Base-by-base conservation (phyloP, 1,140 invertebrate species). In the Antheraea mylitta region DNA sequence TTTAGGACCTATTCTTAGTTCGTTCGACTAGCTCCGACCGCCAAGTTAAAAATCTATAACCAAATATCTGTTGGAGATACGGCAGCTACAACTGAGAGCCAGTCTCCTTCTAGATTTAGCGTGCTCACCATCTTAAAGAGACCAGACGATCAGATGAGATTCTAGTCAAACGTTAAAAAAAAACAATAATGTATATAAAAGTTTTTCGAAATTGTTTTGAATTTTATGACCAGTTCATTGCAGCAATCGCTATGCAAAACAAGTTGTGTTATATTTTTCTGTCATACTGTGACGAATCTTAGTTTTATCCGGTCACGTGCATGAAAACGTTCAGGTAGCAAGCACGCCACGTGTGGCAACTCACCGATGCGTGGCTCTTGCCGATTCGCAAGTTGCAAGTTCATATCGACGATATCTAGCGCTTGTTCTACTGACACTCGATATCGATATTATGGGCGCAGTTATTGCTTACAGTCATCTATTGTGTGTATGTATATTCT, bases 291-390 rank as follows among this genome's bases (percentile, higher is more conserved):
- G 45, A 53, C 16, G 45, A 53, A 16, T 53, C 16, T 53, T 13
- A 53, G 5, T n/a, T 53, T 13, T 53, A 53, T 53, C 45, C n/a
- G 30, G 30, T 63, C 61, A 63, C 61, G 61, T 63, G 61, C 11
- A 37, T 13, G 61, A 53, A 53, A 53, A 53, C 61, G 30, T 37
- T 36, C 61, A n/a, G 37, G 8, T 37, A 37, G 11, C 38, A 42
- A 11, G 38, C 61, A 30, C 30, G n/a, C 22, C 61, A 63, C 61
- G 61, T 36, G 61, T 63, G 61, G 7, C n/a, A 63, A 63, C 61
- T 30, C 61, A n/a, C 18, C 59, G 59, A 5, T 13, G 18, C 59
- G 58, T 59, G 58, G 38, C 7, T 4, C 16, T 10, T n/a, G 16
- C 45, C 45, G 45, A 53, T 53, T 11, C 16, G 45, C 45, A 53